A percentile compares a stretch with the other conserved stretches of the same genome.
phyloP scores from a whole-genome alignment of 2,113 vertebrate species.

The Phocoena sinus region DNA sequence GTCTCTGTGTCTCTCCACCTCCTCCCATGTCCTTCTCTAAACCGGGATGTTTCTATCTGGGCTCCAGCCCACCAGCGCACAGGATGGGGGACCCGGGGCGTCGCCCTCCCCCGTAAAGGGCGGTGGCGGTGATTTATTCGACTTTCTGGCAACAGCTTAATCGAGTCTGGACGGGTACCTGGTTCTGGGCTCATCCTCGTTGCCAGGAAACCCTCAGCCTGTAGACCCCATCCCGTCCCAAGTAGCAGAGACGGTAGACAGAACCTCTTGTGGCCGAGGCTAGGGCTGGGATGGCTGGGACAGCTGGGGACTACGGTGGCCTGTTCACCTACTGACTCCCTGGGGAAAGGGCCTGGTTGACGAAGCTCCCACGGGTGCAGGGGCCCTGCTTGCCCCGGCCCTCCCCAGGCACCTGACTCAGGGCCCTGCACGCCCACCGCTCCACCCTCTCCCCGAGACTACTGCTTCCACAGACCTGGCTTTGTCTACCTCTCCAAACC shows the following conservation, averaged over 20 bases:
- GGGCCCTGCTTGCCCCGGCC: accelerated
- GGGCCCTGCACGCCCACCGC: background rate
- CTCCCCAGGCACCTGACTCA: background rate
- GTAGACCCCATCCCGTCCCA: background rate
- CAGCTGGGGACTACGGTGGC: background rate
- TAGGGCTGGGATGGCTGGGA: background rate
- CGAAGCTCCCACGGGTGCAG: accelerated
- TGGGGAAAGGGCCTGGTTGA: accelerated
- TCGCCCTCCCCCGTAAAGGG: background rate
- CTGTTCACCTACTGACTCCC: background rate
- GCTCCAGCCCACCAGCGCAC: background rate
- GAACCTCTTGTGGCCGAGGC: background rate
- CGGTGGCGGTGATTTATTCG: background rate
- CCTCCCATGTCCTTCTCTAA: background rate
- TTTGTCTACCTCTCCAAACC: background rate
- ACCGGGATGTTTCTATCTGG: accelerated
- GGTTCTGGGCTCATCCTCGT: background rate
- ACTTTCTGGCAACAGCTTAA: background rate
- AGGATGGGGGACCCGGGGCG: background rate
- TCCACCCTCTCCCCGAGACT: background rate
- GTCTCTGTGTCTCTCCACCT: background rate
- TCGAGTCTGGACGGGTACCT: background rate
- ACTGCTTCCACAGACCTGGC: accelerated
- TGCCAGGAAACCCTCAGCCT: background rate
- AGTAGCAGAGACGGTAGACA: background rate